phyloP scores from a whole-genome alignment of 1,140 invertebrate species.

The Sesamia nonagrioides region DNA sequence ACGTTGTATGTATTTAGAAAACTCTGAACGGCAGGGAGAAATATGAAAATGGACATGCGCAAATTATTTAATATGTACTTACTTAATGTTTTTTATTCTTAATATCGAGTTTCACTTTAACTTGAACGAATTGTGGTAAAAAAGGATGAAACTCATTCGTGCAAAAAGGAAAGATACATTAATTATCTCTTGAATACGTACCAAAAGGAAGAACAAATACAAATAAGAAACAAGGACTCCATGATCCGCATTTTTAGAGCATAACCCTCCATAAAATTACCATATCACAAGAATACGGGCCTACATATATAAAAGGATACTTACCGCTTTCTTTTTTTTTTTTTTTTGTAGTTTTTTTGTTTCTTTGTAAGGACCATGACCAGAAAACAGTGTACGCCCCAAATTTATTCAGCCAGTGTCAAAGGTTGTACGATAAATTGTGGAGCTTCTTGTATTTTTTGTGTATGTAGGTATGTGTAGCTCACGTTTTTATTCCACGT shows the following conservation, averaged over 20 bases:
- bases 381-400: constrained; percentile 3
- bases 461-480: not conserved
- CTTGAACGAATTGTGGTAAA: not conserved
- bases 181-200: too few relatives aligned
- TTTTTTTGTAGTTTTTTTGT: not conserved
- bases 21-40: constrained; percentile 25
- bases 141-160: not conserved
- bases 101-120: too few relatives aligned
- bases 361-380: not conserved
- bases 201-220: constrained; percentile 2
- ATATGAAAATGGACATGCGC: not conserved
- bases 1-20: constrained; percentile 51
- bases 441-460: not conserved
- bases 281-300: constrained; percentile 22
- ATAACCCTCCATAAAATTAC: constrained; percentile 14
- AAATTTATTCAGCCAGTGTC: constrained; percentile 33
- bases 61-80: too few relatives aligned
- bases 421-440: constrained; percentile 30
- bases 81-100: not conserved
- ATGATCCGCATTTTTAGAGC: constrained; percentile 23
- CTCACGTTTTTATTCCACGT: constrained; percentile 12
- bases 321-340: not conserved
- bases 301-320: constrained; percentile 2
- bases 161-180: not conserved
- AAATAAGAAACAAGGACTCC: constrained; percentile 3